Base-by-base conservation (phyloP, 2,888 invertebrate genomes). In the Diaprepes abbreviatus region DNA sequence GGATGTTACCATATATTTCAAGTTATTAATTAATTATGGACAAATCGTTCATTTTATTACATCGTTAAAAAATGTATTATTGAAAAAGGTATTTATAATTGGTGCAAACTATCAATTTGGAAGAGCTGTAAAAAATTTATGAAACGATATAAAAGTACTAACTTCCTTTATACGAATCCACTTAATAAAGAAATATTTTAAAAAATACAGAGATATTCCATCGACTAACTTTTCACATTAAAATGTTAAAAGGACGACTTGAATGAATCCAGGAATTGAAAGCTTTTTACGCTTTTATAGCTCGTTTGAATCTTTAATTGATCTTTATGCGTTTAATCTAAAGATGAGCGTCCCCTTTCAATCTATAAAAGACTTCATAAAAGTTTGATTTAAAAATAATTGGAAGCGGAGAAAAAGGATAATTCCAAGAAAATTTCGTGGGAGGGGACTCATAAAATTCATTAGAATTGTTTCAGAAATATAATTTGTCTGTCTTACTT, bases 311-410 rank as follows among this genome's bases (percentile, higher is more conserved):
- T 50, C 57, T 59, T 59, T 66, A 66, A 66, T 66, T 66, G 59
- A 52, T 66, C 66, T 66, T 66, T 66, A 50, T 66, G 50, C 66
- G 59, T 58, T 58, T 59, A 66, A 66, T 58, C 38, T 36, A 38
- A 52, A 38, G 52, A 65, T 40, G 38, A 59, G 52, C 50, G 59
- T 66, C 52, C 48, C 35, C 66, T 66, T 66, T 66, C 59, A 66
- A 66, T 66, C 59, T 57, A 66, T 66, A 66, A 66, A 48, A 24
- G 48, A 57, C 24, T 35, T 59, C 59, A 59, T 66, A 57, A 59
- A 65, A 40, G 16, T 48, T 31, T 43, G 43, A 50, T 50, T 50
- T 45, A 59, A 59, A 50, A 66, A 58, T 59, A 59, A 66, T 59
- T 66, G 50, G 55, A 21, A 24, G 28, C n/a, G 12, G 35, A 24